Percentiles rank a stretch among this genome's conserved stretches.
These are phyloP conservation scores for Pterocles gutturalis DNA, from an alignment of 2,113 vertebrate species.

Conservation along the genomic window DNA sequence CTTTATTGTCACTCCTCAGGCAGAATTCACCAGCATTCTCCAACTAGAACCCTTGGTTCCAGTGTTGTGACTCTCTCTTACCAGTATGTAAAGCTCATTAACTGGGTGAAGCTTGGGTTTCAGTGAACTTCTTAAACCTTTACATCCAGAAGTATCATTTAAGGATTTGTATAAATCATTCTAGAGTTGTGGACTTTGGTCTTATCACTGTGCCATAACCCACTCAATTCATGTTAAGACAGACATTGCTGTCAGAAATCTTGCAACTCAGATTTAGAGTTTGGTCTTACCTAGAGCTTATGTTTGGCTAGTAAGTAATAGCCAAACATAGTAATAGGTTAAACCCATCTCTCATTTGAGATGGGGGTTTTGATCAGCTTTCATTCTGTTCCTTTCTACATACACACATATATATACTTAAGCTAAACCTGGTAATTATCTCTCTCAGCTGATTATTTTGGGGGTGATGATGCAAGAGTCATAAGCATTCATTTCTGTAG, in stretches of 20 bases:
- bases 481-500: conserved; percentile 77
- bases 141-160: background rate
- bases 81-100: background rate
- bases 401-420: background rate
- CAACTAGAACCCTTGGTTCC: background rate
- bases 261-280: background rate
- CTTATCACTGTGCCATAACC: background rate
- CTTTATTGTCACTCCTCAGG: background rate
- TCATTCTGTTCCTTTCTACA: background rate
- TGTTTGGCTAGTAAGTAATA: background rate
- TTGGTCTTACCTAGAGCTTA: background rate
- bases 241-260: background rate
- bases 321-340: background rate
- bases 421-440: conserved; percentile 53
- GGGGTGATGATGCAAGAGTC: conserved; percentile 73
- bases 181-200: background rate
- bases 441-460: conserved; percentile 77
- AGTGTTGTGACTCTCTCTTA: background rate
- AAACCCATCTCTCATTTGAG: background rate
- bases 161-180: background rate
- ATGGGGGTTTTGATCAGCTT: conserved; percentile 9
- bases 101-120: background rate
- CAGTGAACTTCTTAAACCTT: background rate
- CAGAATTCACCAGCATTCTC: background rate
- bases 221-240: background rate